Evolutionary conservation across 2,797 vertebrate species (phyloP).

Genomic region (Rhinichthys osculus): DNA sequence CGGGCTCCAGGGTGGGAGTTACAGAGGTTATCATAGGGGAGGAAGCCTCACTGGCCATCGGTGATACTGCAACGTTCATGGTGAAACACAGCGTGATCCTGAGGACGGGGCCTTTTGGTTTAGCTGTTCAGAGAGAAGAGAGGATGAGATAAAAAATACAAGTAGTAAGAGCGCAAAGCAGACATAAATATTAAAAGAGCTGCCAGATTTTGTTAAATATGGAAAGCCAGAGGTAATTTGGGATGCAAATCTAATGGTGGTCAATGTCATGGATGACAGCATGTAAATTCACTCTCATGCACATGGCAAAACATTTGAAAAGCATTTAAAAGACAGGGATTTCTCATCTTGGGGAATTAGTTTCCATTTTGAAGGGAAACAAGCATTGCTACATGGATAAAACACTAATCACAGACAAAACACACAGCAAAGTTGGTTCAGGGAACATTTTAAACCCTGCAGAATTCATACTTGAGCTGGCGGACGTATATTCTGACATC

Average conservation of each 20-base stretch:
- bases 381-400: not conserved
- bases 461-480: not conserved
- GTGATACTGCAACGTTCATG: constrained; percentile 89
- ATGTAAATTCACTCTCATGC: constrained; percentile 33
- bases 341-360: not conserved
- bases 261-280: constrained; percentile 42
- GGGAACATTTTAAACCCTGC: not conserved
- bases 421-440: not conserved
- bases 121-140: constrained; percentile 71
- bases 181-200: constrained; percentile 43
- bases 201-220: constrained; percentile 48
- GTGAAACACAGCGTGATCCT: constrained; percentile 70
- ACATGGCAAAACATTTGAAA: constrained; percentile 22
- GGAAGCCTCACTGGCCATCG: constrained; percentile 80
- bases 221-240: constrained; percentile 48
- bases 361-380: constrained; percentile 7
- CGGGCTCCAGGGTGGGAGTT: constrained; percentile 82
- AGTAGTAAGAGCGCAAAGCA: constrained; percentile 18
- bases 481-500: not conserved
- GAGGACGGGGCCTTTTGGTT: constrained; percentile 70
- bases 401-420: not conserved
- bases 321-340: constrained; percentile 14
- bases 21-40: constrained; percentile 90
- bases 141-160: constrained; percentile 4
- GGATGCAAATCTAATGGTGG: constrained; percentile 48